Evolutionary conservation across 2,113 vertebrate genomes (phyloP), one percentile per base, ranked within the genome.

Genomic region (Ciconia stormi): DNA sequence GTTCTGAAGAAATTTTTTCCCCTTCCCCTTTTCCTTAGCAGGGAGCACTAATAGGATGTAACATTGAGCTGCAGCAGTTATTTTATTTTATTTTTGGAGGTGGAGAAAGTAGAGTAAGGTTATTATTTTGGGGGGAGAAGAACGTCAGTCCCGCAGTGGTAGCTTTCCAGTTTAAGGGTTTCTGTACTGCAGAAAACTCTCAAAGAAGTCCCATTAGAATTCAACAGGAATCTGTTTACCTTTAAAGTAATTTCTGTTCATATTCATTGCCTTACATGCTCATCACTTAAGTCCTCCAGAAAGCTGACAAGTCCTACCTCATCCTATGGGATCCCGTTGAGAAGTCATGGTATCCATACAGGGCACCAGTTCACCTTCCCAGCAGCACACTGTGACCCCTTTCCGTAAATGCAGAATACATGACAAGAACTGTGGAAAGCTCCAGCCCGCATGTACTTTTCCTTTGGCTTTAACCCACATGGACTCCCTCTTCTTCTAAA

Each of bases 131-230:
- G 8, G 9, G 9, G n/a, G 49, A 94, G 82, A 94, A 91, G 72
- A 96, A 97, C 63, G 82, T 93, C 82, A 95, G 87, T 86, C 65
- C 77, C 89, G 71, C 82, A 95, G 65, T 47, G 62, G 82, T 95
- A 91, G 94, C 87, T 97, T 96, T 94, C 92, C 72, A 91, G 65
- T 82, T 97, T 94, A 95, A 81, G 73, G 59, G 34, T 66, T 96
- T 97, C 94, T 95, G 72, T 77, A 94, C 40, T 89, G 92, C 36
- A 95, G 83, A 97, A 95, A 96, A 95, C 92, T 95, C 96, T 93
- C 73, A 93, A 95, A 12, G 8, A 82, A 23, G 5, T 96, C 84
- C 94, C 94, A 73, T 77, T 83, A 93, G 94, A 94, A 86, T 95
- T 93, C 73, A 62, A 30, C 52, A 91, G 56, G 67, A 95, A 94